Evolutionary conservation across 2,113 vertebrate genomes (phyloP).

Genomic region (Leptosomus discolor): DNA sequence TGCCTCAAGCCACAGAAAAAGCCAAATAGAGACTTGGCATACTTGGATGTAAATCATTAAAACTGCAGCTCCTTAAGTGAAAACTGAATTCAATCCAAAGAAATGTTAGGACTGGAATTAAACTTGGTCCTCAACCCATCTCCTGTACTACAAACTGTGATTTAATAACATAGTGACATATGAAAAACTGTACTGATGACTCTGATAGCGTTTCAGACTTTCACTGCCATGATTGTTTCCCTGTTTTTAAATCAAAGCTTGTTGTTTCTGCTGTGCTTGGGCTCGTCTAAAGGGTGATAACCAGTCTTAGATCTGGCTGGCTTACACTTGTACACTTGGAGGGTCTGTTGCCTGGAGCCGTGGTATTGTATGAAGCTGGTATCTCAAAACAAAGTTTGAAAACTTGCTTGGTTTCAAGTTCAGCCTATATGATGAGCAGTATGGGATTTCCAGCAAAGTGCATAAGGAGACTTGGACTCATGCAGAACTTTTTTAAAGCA

Average conservation of each 20-base stretch:
- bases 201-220: not conserved
- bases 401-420: not conserved
- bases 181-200: not conserved
- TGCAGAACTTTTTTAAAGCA: not conserved
- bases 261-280: not conserved
- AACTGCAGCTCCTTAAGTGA: conserved; percentile 23
- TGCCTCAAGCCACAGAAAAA: conserved; percentile 31
- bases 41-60: conserved; percentile 26
- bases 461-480: not conserved
- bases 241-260: not conserved
- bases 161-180: not conserved
- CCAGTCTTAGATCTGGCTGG: not conserved
- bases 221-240: not conserved
- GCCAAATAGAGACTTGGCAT: not conserved
- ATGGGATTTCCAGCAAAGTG: not conserved
- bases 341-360: not conserved
- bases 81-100: not conserved
- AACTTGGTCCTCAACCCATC: not conserved
- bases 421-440: not conserved
- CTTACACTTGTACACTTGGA: not conserved
- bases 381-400: not conserved
- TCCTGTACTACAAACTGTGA: not conserved
- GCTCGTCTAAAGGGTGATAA: not conserved
- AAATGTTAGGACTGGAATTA: not conserved
- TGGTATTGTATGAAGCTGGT: not conserved